Evolutionary conservation across 2,797 vertebrate genomes (phyloP), one percentile per base, ranked within the genome.

Genomic region (Todus mexicanus): DNA sequence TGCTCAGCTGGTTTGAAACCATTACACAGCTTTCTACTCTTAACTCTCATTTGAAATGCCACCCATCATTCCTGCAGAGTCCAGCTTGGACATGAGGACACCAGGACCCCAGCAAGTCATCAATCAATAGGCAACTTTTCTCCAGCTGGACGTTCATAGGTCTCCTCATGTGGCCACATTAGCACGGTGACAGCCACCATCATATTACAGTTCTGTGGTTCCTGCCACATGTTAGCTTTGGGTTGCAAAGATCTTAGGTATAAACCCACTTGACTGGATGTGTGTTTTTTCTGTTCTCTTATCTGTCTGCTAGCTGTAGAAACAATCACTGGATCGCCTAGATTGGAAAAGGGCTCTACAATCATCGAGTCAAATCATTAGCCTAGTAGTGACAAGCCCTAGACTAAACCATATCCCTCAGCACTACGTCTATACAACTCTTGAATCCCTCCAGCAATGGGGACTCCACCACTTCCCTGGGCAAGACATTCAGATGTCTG

Each of bases 71-170:
- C 23, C 51, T 33, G 23, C 31, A 5, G 65, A 35, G 23, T 31
- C 27, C 47, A 15, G 14, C 20, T 60, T 80, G 33, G 73, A 70
- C 65, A 13, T 0, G 10, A 72, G 22, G 40, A n/a, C 59, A 53
- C 56, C 17, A 23, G 42, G 47, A 86, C 31, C 12, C 29, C 20
- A 35, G 37, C 25, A 10, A 1, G 8, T 47, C 1, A 3, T 27
- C 56, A 48, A 56, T 51, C 72, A 50, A 7, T 3, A 33, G 51
- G 14, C 0, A 4, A 27, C 26, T 63, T 56, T 78, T 10, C n/a
- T 64, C 37, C 5, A 3, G 1, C 9, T 23, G 7, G 45, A 25
- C 0, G 1, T 71, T 65, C 20, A 20, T 2, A 3, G 33, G 11
- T 69, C 35, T 61, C 29, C 37, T 71, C 6, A 2, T 48, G 40